Evolutionary conservation across 2,797 vertebrate species (phyloP).

Genomic region (Protosalanx chinensis): DNA sequence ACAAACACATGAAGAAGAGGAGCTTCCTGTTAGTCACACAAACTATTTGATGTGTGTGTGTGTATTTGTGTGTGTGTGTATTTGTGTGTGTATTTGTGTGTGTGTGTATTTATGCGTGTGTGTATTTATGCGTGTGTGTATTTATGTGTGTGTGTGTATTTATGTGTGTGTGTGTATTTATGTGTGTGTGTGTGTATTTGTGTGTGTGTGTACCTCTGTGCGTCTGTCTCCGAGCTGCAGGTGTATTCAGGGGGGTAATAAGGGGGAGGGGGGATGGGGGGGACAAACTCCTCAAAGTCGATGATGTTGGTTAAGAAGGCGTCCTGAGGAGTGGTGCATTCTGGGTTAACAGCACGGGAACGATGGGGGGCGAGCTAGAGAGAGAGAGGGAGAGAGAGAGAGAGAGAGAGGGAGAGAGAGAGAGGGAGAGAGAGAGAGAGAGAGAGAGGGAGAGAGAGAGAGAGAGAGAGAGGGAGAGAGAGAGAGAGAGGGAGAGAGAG

Average conservation of each 20-base stretch:
- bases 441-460: no score
- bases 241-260: constrained; percentile 97
- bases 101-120: background rate
- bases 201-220: constrained; percentile 80
- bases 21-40: background rate
- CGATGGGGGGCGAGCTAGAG: constrained; percentile 86
- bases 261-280: constrained; percentile 90
- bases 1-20: constrained; percentile 12
- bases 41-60: background rate
- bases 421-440: background rate
- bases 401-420: constrained; percentile 5
- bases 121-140: no score
- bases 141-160: background rate
- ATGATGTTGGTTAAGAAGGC: constrained; percentile 90
- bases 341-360: constrained; percentile 85
- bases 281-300: constrained; percentile 95
- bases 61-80: background rate
- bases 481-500: no score
- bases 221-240: constrained; percentile 95
- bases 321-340: constrained; percentile 89
- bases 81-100: background rate
- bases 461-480: no score
- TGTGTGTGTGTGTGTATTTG: constrained; percentile 2
- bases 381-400: constrained; percentile 10
- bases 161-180: constrained; percentile 1